These are phyloP conservation scores for Pogonomyrmex californicus DNA, from an alignment of 1,140 invertebrate species.

Conservation along the genomic window DNA sequence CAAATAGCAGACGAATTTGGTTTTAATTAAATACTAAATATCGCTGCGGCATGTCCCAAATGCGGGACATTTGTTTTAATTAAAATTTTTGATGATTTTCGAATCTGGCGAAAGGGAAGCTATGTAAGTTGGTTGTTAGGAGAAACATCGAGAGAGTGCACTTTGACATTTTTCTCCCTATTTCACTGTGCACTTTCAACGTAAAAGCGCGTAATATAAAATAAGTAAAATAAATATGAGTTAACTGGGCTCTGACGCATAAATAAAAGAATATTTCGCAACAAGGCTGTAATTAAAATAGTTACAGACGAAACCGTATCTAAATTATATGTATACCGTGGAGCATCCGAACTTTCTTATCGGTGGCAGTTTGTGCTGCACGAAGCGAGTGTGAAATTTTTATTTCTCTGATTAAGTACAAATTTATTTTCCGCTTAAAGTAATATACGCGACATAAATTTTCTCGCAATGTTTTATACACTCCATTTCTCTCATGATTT, in stretches of 20 bases:
- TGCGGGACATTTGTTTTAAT: not conserved
- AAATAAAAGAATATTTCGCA: slow-evolving; percentile 25
- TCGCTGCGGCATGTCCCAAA: not conserved
- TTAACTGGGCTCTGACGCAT: not conserved
- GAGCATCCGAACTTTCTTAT: not conserved
- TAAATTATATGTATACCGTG: not conserved
- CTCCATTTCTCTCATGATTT: not conserved
- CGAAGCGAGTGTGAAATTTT: not conserved
- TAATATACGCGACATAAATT: not conserved
- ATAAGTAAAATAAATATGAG: slow-evolving; percentile 13
- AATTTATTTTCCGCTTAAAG: not conserved
- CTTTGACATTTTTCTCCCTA: slow-evolving; percentile 24
- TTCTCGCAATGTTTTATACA: not conserved
- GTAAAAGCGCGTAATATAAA: slow-evolving; percentile 18
- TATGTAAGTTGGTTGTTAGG: not conserved
- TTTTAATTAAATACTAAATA: slow-evolving; percentile 44
- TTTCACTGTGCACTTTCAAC: slow-evolving; percentile 11
- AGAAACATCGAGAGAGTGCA: slow-evolving; percentile 10
- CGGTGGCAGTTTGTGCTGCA: not conserved
- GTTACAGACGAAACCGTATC: not conserved
- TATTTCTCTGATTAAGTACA: not conserved
- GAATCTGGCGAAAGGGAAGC: not conserved
- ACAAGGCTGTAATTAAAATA: not conserved
- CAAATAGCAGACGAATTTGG: not conserved
- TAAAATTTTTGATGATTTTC: slow-evolving; percentile 46